phyloP scores from a whole-genome alignment of 2,888 invertebrate genomes.

The Muschampia plurimacula region DNA sequence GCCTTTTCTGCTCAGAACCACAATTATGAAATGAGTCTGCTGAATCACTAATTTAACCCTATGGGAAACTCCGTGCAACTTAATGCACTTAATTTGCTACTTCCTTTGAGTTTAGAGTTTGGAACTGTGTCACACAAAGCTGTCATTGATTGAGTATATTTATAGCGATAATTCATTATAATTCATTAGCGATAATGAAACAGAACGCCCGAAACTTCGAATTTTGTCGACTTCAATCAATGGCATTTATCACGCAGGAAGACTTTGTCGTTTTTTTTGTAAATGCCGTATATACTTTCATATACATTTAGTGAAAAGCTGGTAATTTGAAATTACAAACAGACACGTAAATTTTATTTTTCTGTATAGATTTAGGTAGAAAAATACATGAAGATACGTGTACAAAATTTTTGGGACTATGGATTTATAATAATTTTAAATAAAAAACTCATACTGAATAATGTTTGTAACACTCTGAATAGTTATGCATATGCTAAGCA shows the following conservation, averaged over 20 bases:
- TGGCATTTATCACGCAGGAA: not conserved
- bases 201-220: constrained; percentile 59
- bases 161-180: constrained; percentile 58
- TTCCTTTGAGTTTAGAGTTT: constrained; percentile 29
- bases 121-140: constrained; percentile 61
- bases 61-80: constrained; percentile 7
- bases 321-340: too few relatives aligned
- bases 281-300: too few relatives aligned
- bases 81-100: constrained; percentile 25
- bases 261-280: too few relatives aligned
- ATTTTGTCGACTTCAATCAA: constrained; percentile 57
- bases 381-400: too few relatives aligned
- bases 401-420: too few relatives aligned
- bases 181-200: constrained; percentile 66
- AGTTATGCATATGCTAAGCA: too few relatives aligned
- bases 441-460: too few relatives aligned
- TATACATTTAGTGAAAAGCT: too few relatives aligned
- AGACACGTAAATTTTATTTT: too few relatives aligned
- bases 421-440: too few relatives aligned
- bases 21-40: not conserved
- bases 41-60: constrained; percentile 13
- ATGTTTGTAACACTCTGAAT: too few relatives aligned
- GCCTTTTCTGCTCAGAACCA: not conserved
- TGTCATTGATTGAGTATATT: constrained; percentile 80
- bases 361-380: too few relatives aligned